Conservation (phyloP, 2,113 vertebrate genomes). For the Lamprotornis superbus region DNA sequence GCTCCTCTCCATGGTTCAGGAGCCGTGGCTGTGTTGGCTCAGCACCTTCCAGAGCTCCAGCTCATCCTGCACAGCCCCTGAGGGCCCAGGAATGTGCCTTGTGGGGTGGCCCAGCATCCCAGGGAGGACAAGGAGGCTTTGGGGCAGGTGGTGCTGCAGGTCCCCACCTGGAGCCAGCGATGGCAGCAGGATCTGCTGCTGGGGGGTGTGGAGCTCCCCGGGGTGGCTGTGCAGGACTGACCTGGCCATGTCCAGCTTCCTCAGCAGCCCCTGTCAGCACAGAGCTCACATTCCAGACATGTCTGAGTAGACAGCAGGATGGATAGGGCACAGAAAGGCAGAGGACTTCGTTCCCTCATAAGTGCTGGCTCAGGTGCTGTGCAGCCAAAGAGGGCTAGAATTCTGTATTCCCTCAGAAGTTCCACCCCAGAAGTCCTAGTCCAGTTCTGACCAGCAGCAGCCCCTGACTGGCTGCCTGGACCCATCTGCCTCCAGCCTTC, state of each 20-base stretch:
- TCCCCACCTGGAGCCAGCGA: neutral
- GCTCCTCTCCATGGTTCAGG: neutral
- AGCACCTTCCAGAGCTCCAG: neutral
- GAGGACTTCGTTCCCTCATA: neutral
- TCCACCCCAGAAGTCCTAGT: neutral
- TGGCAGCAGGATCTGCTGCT: fast-evolving
- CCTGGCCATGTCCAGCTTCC: fast-evolving
- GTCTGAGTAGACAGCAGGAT: neutral
- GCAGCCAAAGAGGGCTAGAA: fast-evolving
- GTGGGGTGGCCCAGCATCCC: neutral
- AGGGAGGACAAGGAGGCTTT: neutral
- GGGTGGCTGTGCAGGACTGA: neutral
- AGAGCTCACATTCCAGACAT: fast-evolving
- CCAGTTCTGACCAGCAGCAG: neutral
- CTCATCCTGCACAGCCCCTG: neutral
- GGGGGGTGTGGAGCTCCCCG: fast-evolving
- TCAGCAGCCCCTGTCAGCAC: neutral
- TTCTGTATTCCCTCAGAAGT: neutral
- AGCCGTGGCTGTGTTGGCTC: neutral
- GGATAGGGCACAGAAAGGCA: neutral
- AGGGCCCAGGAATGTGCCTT: fast-evolving
- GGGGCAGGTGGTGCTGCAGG: neutral
- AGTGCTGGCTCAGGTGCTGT: fast-evolving
- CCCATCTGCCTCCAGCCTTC: neutral
- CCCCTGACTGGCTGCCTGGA: neutral